Percentiles rank a stretch among this genome's conserved stretches.
Evolutionary conservation across 2,888 invertebrate species (phyloP).

Genomic region (Fabriciana adippe): DNA sequence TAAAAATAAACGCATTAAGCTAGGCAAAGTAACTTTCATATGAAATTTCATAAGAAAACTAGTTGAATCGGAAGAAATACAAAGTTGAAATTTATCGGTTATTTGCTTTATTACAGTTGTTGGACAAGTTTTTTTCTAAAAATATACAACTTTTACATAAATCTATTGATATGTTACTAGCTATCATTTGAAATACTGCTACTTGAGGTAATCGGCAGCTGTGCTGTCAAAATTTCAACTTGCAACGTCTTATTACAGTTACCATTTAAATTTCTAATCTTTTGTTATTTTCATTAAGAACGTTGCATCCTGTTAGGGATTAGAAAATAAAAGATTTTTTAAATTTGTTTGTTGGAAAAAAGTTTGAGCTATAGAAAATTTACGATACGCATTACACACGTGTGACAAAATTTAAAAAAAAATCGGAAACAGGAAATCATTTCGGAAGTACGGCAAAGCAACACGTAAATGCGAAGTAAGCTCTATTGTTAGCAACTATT

Average conservation of each 20-base stretch:
- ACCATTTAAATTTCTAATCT: neutral
- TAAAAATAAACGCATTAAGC: neutral
- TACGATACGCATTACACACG: neutral
- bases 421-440: slow-evolving; percentile 31
- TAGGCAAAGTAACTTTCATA: too few relatives aligned
- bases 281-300: neutral
- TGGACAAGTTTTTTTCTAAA: too few relatives aligned
- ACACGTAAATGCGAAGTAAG: slow-evolving; percentile 43
- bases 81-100: too few relatives aligned
- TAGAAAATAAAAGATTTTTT: slow-evolving; percentile 1
- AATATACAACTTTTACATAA: too few relatives aligned
- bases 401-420: slow-evolving; percentile 24
- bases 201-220: neutral
- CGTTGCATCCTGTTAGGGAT: neutral
- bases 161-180: too few relatives aligned
- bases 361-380: neutral
- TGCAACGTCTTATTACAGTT: neutral
- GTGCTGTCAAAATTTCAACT: neutral
- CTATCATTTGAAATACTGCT: too few relatives aligned
- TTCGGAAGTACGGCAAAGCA: slow-evolving; percentile 23
- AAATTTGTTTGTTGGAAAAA: too few relatives aligned
- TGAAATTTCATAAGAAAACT: too few relatives aligned
- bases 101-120: too few relatives aligned
- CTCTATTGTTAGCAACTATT: slow-evolving; percentile 54
- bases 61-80: too few relatives aligned